Conservation (phyloP, 2,888 invertebrate species). For the Prenolepis imparis region DNA sequence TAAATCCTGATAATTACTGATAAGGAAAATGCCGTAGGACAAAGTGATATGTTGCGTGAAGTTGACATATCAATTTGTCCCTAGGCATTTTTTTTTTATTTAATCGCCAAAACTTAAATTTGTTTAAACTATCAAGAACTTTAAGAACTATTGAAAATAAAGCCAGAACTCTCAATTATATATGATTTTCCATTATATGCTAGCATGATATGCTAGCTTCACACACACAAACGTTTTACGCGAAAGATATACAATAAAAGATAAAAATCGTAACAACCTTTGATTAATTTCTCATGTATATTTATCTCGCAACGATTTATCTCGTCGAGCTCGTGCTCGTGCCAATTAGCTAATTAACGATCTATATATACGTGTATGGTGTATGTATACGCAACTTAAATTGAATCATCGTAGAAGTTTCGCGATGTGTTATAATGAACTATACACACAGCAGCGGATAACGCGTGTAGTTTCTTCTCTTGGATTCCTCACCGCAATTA, state of each 20-base stretch:
- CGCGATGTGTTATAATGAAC: not conserved
- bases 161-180: no score
- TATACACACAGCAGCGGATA: no score
- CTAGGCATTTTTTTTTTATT: no score
- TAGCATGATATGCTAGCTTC: no score
- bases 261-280: not conserved
- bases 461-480: constrained; percentile 6
- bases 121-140: no score
- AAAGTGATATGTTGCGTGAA: no score
- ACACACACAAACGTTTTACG: not conserved
- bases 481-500: not conserved
- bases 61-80: no score
- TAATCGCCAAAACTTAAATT: no score
- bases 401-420: not conserved
- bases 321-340: not conserved
- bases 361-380: not conserved
- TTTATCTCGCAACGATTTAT: not conserved
- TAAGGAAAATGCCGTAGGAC: no score
- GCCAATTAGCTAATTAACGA: constrained; percentile 2
- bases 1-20: no score
- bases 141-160: no score
- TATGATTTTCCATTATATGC: no score
- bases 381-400: not conserved
- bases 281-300: not conserved
- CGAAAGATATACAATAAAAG: not conserved